Conservation (phyloP, 1,140 invertebrate genomes). For the Adelges cooleyi region DNA sequence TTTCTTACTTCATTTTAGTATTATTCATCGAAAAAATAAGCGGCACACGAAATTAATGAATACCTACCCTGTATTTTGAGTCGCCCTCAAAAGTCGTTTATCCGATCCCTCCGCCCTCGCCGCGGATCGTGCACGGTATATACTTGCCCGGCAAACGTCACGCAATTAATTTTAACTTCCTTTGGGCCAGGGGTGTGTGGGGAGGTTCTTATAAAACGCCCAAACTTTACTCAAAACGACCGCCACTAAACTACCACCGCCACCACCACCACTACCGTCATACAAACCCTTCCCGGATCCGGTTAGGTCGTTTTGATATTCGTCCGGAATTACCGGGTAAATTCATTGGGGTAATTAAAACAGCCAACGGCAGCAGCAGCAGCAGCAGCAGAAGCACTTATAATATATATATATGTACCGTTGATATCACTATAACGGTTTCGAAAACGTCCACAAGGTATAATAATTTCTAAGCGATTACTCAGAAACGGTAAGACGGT, state of each 20-base stretch:
- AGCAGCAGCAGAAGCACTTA: too few relatives aligned
- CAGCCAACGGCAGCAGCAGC: not conserved
- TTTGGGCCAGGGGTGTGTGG: not conserved
- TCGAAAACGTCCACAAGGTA: too few relatives aligned
- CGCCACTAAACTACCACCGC: constrained; percentile 5
- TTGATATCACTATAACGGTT: too few relatives aligned
- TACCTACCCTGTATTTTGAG: too few relatives aligned
- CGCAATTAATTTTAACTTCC: constrained; percentile 13
- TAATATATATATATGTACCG: too few relatives aligned
- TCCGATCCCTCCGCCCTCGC: not conserved
- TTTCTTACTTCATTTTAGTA: too few relatives aligned
- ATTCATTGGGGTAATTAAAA: constrained; percentile 24
- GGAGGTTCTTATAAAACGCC: constrained; percentile 9
- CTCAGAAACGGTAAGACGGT: too few relatives aligned
- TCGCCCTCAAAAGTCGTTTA: constrained; percentile 14
- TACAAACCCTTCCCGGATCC: not conserved
- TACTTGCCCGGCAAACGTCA: not conserved
- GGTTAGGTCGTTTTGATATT: not conserved
- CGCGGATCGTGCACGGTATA: not conserved
- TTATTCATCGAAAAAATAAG: too few relatives aligned
- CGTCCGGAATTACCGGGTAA: not conserved
- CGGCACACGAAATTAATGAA: too few relatives aligned
- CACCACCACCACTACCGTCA: not conserved
- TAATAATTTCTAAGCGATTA: too few relatives aligned
- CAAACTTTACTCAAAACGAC: constrained; percentile 26